Evolutionary conservation across 2,113 vertebrate genomes (phyloP).

Genomic region (Poicephalus meyeri): DNA sequence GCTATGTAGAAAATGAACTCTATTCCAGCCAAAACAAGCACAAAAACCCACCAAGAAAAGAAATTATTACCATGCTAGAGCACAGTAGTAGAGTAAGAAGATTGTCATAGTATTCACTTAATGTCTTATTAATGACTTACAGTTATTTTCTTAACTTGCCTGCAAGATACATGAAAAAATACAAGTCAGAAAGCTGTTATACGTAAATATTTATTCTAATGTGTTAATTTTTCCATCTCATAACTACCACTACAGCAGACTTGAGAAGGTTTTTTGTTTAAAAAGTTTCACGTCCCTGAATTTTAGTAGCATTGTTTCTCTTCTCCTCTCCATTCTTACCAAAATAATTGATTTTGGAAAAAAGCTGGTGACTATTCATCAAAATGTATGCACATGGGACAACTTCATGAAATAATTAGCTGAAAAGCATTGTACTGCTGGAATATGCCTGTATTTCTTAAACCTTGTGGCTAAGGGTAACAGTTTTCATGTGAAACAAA

Average conservation of each 20-base stretch:
- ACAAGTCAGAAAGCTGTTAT: constrained; percentile 6
- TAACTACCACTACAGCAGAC: not conserved
- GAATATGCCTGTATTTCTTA: constrained; percentile 4
- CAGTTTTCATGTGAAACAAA: constrained; percentile 18
- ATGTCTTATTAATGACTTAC: constrained; percentile 42
- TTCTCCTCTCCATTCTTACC: not conserved
- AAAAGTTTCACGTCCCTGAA: not conserved
- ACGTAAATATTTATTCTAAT: constrained; percentile 48
- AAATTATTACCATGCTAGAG: constrained; percentile 31
- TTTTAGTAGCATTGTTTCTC: not conserved
- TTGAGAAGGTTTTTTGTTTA: not conserved
- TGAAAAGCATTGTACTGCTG: constrained; percentile 12
- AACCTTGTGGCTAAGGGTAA: not conserved
- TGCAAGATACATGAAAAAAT: constrained; percentile 21
- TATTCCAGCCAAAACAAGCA: fast-evolving
- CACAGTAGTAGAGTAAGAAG: not conserved
- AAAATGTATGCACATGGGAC: not conserved
- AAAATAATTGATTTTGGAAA: constrained; percentile 34
- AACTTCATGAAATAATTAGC: not conserved
- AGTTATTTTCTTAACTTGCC: constrained; percentile 42
- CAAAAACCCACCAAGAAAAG: not conserved
- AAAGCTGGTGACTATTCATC: not conserved
- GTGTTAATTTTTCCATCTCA: not conserved
- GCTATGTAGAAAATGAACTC: not conserved
- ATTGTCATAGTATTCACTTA: constrained; percentile 22